These are phyloP conservation scores for Colletes latitarsis DNA, from an alignment of 1,140 invertebrate genomes.

Conservation along the genomic window DNA sequence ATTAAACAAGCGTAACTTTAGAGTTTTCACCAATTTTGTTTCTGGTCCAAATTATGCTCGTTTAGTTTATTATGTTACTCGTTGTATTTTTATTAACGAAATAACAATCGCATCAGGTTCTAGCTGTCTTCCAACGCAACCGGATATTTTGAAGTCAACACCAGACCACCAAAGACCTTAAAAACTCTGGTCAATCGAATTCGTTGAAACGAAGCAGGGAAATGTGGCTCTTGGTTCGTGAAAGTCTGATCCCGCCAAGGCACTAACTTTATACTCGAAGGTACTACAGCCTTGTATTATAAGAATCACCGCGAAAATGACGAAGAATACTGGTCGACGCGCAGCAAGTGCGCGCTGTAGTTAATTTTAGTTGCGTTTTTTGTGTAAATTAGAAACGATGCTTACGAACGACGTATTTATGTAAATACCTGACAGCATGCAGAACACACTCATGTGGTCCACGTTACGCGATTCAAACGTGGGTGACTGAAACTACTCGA, in stretches of 20 bases:
- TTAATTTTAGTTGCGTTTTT: slow-evolving; percentile 51
- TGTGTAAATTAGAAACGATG: slow-evolving; percentile 52
- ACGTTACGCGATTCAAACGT: slow-evolving; percentile 24
- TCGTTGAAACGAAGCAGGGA: slow-evolving; percentile 42
- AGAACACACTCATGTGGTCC: slow-evolving; percentile 23
- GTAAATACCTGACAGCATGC: slow-evolving; percentile 54
- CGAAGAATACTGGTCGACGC: neutral
- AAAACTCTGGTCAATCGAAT: slow-evolving; percentile 63
- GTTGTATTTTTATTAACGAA: neutral
- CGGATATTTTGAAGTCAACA: slow-evolving; percentile 91
- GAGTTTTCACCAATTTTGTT: no score
- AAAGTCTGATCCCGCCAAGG: slow-evolving; percentile 57
- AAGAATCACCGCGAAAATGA: slow-evolving; percentile 38
- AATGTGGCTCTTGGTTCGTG: slow-evolving; percentile 34
- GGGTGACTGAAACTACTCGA: slow-evolving; percentile 45
- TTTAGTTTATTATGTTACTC: neutral
- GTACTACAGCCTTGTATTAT: slow-evolving; percentile 54
- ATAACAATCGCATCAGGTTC: slow-evolving; percentile 67
- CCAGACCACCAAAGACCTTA: slow-evolving; percentile 87
- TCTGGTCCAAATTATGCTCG: no score
- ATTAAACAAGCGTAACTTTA: no score
- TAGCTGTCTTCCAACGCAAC: slow-evolving; percentile 84
- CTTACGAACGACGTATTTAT: slow-evolving; percentile 51
- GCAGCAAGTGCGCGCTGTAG: slow-evolving; percentile 31
- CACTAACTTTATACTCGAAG: slow-evolving; percentile 53